Conservation (phyloP, 2,113 vertebrate species). For the Paracanthobrama guichenoti region DNA sequence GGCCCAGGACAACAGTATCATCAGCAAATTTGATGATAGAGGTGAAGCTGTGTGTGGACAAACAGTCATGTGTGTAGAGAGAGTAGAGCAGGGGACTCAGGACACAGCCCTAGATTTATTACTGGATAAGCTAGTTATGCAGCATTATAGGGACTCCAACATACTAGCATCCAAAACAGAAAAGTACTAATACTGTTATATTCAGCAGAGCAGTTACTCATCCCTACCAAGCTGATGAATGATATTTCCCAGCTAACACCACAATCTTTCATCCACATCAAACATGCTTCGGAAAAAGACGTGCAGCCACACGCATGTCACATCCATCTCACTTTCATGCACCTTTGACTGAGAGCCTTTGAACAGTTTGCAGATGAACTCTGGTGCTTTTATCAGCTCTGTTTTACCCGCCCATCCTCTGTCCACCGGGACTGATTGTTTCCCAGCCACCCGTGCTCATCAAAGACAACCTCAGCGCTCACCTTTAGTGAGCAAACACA, state of each 20-base stretch:
- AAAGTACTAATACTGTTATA: neutral
- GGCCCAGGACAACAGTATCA: no score
- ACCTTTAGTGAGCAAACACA: conserved; percentile 24
- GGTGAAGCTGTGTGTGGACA: no score
- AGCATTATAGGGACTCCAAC: neutral
- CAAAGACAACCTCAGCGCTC: conserved; percentile 22
- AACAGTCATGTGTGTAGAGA: no score
- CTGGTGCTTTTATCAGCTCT: neutral
- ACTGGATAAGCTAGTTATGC: no score
- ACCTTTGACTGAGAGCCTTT: conserved; percentile 8
- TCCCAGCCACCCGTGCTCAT: neutral
- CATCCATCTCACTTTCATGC: neutral
- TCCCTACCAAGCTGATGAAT: neutral
- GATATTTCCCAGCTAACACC: neutral
- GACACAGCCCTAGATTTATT: no score
- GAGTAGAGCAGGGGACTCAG: no score
- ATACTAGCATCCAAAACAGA: neutral
- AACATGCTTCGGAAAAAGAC: neutral
- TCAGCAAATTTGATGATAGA: no score
- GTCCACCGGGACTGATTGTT: neutral
- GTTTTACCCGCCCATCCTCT: neutral
- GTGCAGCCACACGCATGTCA: neutral
- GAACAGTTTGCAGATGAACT: conserved; percentile 16
- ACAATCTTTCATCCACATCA: neutral
- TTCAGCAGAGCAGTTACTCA: neutral